phyloP scores from a whole-genome alignment of 2,888 invertebrate genomes.

The Mycalesis mineus region DNA sequence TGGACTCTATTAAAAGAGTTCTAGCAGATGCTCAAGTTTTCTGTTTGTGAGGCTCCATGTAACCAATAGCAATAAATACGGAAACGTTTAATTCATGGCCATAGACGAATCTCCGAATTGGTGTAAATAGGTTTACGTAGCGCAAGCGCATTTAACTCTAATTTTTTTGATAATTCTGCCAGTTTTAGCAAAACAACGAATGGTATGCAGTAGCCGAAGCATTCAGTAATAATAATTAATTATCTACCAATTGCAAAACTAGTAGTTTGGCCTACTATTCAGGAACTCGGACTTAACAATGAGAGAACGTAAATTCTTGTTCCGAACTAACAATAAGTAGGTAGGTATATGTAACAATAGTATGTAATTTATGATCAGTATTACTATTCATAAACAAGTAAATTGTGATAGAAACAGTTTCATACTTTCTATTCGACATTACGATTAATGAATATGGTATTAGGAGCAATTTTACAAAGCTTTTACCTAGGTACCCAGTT shows the following conservation, averaged over 20 bases:
- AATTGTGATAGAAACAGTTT: not conserved
- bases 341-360: not conserved
- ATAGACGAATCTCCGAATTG: too few relatives aligned
- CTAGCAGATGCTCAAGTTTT: too few relatives aligned
- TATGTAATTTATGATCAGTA: not conserved
- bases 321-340: not conserved
- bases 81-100: too few relatives aligned
- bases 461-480: too few relatives aligned
- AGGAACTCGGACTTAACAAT: conserved; percentile 23
- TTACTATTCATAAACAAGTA: not conserved
- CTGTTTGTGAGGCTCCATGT: too few relatives aligned
- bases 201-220: conserved; percentile 4
- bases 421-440: not conserved
- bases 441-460: too few relatives aligned
- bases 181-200: not conserved
- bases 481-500: too few relatives aligned
- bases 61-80: too few relatives aligned
- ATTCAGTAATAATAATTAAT: not conserved
- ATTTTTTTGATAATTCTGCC: too few relatives aligned
- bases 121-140: too few relatives aligned
- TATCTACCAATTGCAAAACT: not conserved
- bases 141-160: too few relatives aligned
- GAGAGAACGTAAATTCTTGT: not conserved
- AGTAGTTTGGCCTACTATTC: not conserved
- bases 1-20: too few relatives aligned